Evolutionary conservation across 2,888 invertebrate species (phyloP).

Genomic region (Rosalia funebris): DNA sequence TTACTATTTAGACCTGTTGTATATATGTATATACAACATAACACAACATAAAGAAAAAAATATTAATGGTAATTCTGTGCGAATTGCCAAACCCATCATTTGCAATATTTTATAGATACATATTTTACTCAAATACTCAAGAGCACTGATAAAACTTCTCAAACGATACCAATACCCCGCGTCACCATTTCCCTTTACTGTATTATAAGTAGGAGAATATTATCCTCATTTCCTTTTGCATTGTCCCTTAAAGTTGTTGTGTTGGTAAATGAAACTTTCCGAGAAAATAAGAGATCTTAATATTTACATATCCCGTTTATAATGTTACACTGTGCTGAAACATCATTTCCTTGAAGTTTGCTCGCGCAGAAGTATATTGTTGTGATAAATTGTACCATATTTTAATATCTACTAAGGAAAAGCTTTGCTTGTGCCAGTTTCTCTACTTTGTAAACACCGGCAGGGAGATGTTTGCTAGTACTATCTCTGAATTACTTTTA

Average conservation of each 20-base stretch:
- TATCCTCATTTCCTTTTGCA: background rate
- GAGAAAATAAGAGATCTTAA: constrained; percentile 1
- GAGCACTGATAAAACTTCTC: no score
- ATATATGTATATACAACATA: no score
- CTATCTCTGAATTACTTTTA: no score
- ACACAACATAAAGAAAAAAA: no score
- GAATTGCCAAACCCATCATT: no score
- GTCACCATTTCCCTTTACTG: background rate
- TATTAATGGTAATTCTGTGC: no score
- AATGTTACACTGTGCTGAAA: background rate
- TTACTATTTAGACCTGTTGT: no score
- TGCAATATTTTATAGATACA: no score
- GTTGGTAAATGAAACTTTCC: background rate
- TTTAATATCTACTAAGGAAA: background rate
- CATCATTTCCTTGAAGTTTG: background rate
- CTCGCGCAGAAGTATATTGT: background rate
- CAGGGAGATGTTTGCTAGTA: no score
- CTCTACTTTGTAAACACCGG: no score
- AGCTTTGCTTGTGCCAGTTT: background rate
- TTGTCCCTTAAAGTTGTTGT: background rate
- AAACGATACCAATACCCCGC: background rate
- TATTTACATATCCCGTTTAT: constrained; percentile 1
- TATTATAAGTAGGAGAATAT: background rate
- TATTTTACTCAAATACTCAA: no score
- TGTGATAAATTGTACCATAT: background rate